Conservation (phyloP, 2,797 vertebrate species). For the Ibycter americanus region DNA sequence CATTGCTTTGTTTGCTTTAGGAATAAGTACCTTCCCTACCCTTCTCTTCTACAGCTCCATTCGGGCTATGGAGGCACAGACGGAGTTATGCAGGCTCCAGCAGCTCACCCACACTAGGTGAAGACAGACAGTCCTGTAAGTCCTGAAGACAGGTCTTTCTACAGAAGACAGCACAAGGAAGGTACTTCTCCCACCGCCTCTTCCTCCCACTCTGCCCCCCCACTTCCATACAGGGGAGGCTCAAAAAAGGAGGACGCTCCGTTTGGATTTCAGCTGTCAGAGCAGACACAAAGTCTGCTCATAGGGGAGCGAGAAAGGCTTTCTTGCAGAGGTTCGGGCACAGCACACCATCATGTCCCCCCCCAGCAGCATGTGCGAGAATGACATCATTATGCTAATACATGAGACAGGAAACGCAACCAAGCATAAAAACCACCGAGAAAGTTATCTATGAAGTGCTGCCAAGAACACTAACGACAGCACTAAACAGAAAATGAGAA, state of each 20-base stretch:
- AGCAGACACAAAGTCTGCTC: neutral
- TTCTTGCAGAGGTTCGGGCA: neutral
- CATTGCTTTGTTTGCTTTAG: neutral
- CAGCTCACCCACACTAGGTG: neutral
- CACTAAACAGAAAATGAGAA: neutral
- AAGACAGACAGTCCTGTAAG: neutral
- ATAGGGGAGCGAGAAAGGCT: rapidly evolving
- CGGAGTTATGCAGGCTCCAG: rapidly evolving
- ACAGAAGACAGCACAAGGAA: rapidly evolving
- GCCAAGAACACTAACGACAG: neutral
- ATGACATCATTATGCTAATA: conserved; percentile 15
- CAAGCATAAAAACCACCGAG: neutral
- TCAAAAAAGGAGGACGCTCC: neutral
- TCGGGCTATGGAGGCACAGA: neutral
- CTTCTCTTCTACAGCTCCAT: neutral
- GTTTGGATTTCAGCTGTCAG: neutral
- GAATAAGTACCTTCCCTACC: neutral
- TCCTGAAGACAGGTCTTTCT: neutral
- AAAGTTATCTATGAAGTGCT: neutral
- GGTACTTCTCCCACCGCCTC: neutral
- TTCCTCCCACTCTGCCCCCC: neutral
- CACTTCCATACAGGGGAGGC: neutral
- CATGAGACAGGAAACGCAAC: conserved; percentile 31
- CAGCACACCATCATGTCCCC: neutral
- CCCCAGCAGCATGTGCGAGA: rapidly evolving